Percentiles rank a stretch among this genome's conserved stretches.
Evolutionary conservation across 2,113 vertebrate genomes (phyloP).

Genomic region (Psittacula cyanocephala): DNA sequence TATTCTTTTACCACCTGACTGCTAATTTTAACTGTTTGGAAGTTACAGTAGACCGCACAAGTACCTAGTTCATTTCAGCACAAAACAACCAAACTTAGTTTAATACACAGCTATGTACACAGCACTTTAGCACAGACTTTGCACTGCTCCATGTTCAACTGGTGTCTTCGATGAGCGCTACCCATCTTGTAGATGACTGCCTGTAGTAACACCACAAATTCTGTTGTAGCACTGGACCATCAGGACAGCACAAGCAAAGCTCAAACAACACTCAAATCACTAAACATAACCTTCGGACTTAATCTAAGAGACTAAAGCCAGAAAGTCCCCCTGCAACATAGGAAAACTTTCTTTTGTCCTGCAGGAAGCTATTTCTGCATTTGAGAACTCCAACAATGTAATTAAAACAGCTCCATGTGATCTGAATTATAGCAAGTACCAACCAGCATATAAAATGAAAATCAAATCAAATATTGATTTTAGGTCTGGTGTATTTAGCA

Average conservation of each 20-base stretch:
- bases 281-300: background rate
- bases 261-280: background rate
- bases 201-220: background rate
- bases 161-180: background rate
- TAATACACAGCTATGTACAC: background rate
- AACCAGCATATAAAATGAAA: background rate
- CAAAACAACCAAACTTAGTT: background rate
- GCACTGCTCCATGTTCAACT: background rate
- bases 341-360: background rate
- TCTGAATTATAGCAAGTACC: background rate
- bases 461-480: background rate
- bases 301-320: background rate
- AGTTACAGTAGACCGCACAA: background rate
- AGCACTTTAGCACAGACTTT: accelerated
- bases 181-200: background rate
- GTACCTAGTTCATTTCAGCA: background rate
- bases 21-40: background rate
- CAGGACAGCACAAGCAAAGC: background rate
- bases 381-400: background rate
- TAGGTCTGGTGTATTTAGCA: background rate
- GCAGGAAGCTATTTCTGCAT: background rate
- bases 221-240: background rate
- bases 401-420: background rate
- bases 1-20: background rate
- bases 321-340: background rate